These are phyloP conservation scores for Magallana angulata DNA, from an alignment of 1,140 invertebrate genomes.

Conservation along the genomic window DNA sequence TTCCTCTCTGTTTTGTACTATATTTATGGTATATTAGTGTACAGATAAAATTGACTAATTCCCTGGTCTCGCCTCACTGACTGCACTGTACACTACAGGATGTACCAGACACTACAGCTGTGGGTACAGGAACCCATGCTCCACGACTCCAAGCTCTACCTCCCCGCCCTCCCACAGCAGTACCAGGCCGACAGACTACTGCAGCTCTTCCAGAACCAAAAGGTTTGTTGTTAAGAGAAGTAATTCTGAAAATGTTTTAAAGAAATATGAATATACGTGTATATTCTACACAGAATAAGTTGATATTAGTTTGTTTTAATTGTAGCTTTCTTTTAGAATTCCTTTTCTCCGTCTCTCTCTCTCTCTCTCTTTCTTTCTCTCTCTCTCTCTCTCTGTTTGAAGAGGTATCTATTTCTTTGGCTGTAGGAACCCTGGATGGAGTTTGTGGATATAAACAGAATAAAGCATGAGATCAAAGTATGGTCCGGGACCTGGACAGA, in stretches of 20 bases:
- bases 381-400: background rate
- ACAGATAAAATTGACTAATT: no score
- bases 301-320: no score
- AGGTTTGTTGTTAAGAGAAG: conserved; percentile 54
- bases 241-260: no score
- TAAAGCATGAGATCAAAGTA: conserved; percentile 74
- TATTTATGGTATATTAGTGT: no score
- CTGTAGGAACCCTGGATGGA: conserved; percentile 84
- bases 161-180: conserved; percentile 87
- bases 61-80: no score
- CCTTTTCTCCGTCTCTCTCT: background rate
- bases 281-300: no score
- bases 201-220: conserved; percentile 81
- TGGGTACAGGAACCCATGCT: conserved; percentile 90
- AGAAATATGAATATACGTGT: no score
- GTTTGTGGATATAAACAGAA: conserved; percentile 83
- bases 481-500: conserved; percentile 65
- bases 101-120: conserved; percentile 83
- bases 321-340: background rate
- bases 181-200: conserved; percentile 74
- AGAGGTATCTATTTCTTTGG: background rate
- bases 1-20: no score
- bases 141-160: conserved; percentile 85
- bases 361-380: background rate
- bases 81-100: conserved; percentile 35